A percentile compares a stretch with the other conserved stretches of the same genome.
These are phyloP conservation scores for Brachirus orientalis DNA, from an alignment of 2,113 vertebrate genomes.

Conservation along the genomic window DNA sequence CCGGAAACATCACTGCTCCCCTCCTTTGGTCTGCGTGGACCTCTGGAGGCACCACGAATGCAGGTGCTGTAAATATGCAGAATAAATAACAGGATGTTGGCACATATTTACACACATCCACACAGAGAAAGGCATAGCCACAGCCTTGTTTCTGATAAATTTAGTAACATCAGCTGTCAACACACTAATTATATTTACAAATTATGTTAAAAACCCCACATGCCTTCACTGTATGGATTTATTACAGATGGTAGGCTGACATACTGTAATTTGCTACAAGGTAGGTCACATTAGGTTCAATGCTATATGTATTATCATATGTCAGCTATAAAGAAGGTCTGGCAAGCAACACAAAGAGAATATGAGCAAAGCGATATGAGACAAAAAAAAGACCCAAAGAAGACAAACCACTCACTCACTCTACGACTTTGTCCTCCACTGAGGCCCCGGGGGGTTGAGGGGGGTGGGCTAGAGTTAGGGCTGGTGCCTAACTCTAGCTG, in stretches of 20 bases:
- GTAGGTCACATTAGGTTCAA: background rate
- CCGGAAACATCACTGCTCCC: conserved; percentile 85
- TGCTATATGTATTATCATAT: conserved; percentile 2
- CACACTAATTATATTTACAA: conserved; percentile 5
- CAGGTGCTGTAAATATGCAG: conserved; percentile 80
- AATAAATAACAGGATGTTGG: conserved; percentile 15
- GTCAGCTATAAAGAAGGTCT: background rate
- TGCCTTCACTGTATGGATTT: background rate
- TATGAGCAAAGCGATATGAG: background rate
- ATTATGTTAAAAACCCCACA: background rate
- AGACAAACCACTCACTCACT: too few species aligned
- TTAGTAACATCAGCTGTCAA: conserved; percentile 1
- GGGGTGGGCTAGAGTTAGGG: too few species aligned
- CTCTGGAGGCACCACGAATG: conserved; percentile 91
- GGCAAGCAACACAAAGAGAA: background rate
- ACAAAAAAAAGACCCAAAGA: background rate
- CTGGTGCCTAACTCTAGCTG: too few species aligned
- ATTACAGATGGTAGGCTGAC: background rate
- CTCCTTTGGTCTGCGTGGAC: conserved; percentile 86
- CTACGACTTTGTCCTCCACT: too few species aligned
- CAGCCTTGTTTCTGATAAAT: conserved; percentile 15
- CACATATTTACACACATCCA: conserved; percentile 1
- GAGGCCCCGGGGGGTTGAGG: too few species aligned
- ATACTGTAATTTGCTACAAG: background rate
- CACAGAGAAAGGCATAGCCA: conserved; percentile 1